Evolutionary conservation across 2,797 vertebrate species (phyloP), one percentile per base, ranked within the genome.

Genomic region (Mormyrops attenuatus): DNA sequence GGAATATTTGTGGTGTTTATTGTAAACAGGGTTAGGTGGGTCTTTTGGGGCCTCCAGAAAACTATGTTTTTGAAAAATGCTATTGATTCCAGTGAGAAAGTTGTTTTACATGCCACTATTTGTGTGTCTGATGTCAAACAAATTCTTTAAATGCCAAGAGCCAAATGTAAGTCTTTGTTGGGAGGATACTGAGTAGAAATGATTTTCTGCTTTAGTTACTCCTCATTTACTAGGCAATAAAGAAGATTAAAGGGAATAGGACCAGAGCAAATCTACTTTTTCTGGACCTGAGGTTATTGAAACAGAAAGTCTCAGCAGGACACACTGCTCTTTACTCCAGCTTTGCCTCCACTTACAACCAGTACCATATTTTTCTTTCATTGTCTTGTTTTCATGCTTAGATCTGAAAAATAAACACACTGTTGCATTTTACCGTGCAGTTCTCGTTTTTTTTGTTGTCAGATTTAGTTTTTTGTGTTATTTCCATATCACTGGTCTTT

Each of bases 151-250:
- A 80, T 44, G 38, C 60, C 82, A 41, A 89, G 88, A 90, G 90
- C 88, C 88, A 89, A 89, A 89, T 88, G 49, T 89, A 73, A 87
- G 82, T 86, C 88, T 89, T 89, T 90, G 90, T 90, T 87, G 88
- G 50, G 57, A 90, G 88, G 85, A 82, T 89, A 86, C 88, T 86
- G 82, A 90, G 90, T 90, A 89, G 50, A 90, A 90, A 89, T 90
- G 82, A 90, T 90, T 90, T 90, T 90, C 82, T 90, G 90, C 88
- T 82, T 90, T 89, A 82, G 90, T 90, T 89, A 89, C 88, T 90
- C 90, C 88, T 90, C 90, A 89, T 90, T 90, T 90, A 88, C 52
- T 89, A 82, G 88, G 63, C 26, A 57, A 86, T 82, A 90, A 90
- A 89, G 90, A 89, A 88, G 90, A 90, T 90, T 90, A 90, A 88